Conservation (phyloP, 2,113 vertebrate species). For the Tinamus guttatus region DNA sequence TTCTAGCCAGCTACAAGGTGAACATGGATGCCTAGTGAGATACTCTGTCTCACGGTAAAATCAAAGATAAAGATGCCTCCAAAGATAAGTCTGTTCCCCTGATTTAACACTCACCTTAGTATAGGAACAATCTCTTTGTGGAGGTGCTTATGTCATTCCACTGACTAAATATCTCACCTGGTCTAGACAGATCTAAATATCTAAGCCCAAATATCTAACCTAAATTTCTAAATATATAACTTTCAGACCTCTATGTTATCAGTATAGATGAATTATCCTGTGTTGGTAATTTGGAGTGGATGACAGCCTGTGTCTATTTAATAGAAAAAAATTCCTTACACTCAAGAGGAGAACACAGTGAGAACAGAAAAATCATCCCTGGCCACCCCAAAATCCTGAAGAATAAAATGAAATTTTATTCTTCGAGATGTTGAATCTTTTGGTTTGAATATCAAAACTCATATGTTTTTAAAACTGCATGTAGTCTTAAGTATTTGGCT, state of each 20-base stretch:
- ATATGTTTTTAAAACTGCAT: neutral
- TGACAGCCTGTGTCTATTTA: neutral
- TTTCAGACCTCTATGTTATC: neutral
- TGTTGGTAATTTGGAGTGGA: neutral
- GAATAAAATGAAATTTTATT: too few relatives aligned
- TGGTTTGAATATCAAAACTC: neutral
- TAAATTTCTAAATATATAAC: neutral
- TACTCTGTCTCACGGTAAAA: too few relatives aligned
- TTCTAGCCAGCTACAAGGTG: too few relatives aligned
- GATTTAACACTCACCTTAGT: too few relatives aligned
- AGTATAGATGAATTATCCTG: neutral
- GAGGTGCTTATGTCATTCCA: too few relatives aligned
- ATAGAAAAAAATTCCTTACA: neutral
- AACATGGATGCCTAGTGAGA: too few relatives aligned
- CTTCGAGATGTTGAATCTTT: neutral
- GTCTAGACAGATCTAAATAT: too few relatives aligned
- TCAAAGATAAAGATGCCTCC: neutral
- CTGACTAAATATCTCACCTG: too few relatives aligned
- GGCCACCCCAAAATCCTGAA: neutral
- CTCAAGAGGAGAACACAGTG: neutral
- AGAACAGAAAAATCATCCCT: neutral
- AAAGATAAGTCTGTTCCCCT: too few relatives aligned
- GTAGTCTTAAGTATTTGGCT: neutral
- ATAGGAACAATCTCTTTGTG: too few relatives aligned
- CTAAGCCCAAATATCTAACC: neutral